These are phyloP conservation scores for Dicaeum eximium DNA, from an alignment of 2,113 vertebrate species.

Conservation along the genomic window DNA sequence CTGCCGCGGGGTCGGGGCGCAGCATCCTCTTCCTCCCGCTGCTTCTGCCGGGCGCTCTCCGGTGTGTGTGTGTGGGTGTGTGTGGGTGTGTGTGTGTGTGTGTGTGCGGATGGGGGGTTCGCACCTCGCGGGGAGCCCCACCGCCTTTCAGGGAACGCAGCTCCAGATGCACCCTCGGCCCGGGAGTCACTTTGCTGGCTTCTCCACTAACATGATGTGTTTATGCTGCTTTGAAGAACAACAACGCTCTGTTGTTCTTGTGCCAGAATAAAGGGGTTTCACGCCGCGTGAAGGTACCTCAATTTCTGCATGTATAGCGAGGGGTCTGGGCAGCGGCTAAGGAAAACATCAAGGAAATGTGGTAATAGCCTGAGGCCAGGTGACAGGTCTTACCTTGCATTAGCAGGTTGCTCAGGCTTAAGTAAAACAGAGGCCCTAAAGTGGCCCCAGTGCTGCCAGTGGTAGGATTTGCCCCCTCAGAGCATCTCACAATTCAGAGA, in stretches of 20 bases:
- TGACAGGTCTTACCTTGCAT: background rate
- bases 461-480: background rate
- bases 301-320: background rate
- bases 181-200: background rate
- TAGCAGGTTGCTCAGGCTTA: background rate
- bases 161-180: rapidly evolving
- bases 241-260: background rate
- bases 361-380: background rate
- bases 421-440: background rate
- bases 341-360: background rate
- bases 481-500: background rate
- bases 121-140: rapidly evolving
- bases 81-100: rapidly evolving
- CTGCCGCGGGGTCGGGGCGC: background rate
- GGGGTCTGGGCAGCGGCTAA: background rate
- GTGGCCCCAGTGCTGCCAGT: background rate
- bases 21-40: rapidly evolving
- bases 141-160: background rate
- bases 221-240: background rate
- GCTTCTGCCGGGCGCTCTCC: rapidly evolving
- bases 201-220: background rate
- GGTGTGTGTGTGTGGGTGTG: rapidly evolving
- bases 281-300: background rate
- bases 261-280: background rate
- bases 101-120: rapidly evolving